Evolutionary conservation across 2,888 invertebrate species (phyloP), one percentile per base, ranked within the genome.

Genomic region (Drosophila bunnanda): DNA sequence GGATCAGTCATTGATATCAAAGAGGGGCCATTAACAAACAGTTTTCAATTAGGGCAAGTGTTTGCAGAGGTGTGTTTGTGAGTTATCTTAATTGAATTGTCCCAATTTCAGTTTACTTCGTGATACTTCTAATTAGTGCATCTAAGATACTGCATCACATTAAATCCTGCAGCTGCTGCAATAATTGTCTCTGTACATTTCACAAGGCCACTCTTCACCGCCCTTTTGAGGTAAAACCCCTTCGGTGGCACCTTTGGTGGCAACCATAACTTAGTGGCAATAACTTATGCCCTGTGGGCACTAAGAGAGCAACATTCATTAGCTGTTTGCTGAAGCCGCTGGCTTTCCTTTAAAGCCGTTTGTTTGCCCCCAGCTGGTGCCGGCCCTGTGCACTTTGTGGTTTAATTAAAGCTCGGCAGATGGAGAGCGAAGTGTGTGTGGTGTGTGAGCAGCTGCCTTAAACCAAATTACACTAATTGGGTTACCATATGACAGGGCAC

Each of bases 381-480:
- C 41, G 41, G 41, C 28, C 28, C 59, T 46, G 69, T 73, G 75
- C 57, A 67, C 54, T 61, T 61, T 68, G 68, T 62, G 77, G 67
- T 69, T 70, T 78, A 80, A 78, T 78, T 78, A 78, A 74, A 66
- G 75, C 70, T 53, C 41, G 28, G 13, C 55, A 41, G 12, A 32
- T 34, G 36, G 34, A 30, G 17, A 12, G 15, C 28, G 28, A 32
- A 8, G 15, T 34, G 13, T 48, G 43, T 38, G 36, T n/a, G 15
- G 58, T 38, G 64, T n/a, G 44, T 22, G 43, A 38, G 44, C 75
- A 66, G 66, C 75, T 68, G 71, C 61, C 75, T 62, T 60, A 54
- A 79, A 71, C 65, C 75, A 75, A 75, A 80, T 78, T 79, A 80
- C 64, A 71, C 75, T 80, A 79, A 79, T 80, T 79, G 79, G 69